Base-by-base conservation (phyloP, 2,888 invertebrate genomes). In the Tuta absoluta region DNA sequence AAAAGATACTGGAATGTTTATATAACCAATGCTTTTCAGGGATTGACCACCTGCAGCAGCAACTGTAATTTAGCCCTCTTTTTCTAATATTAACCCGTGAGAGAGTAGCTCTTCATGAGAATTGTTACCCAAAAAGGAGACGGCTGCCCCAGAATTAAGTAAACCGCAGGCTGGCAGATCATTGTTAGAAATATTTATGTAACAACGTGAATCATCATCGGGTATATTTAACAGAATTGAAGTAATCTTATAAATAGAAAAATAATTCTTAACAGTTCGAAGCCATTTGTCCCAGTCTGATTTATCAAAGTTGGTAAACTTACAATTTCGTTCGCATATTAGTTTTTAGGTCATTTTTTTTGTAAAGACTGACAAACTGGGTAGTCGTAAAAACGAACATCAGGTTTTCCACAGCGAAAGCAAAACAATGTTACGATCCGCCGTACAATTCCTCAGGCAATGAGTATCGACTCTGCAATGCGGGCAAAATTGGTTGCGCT, bases 41-140 rank as follows among this genome's bases (percentile, higher is more conserved):
- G 17, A 38, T 11, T 67, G 68, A 23, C 66, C 68, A n/a, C 64
- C 64, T n/a, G 65, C 67, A n/a, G 67, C 63, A 14, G 19, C 2
- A 10, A 41, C 41, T 10, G 5, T 41, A 41, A 2, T 41, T n/a
- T n/a, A n/a, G n/a, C n/a, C n/a, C n/a, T n/a, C n/a, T n/a, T n/a
- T n/a, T n/a, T n/a, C n/a, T n/a, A n/a, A n/a, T n/a, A n/a, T n/a
- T n/a, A n/a, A n/a, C n/a, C n/a, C n/a, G n/a, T n/a, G n/a, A 41
- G 41, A 12, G 5, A 41, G 24, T 14, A 24, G 23, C 19, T 10
- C 5, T 17, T n/a, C 2, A 62, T 62, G 62, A n/a, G 62, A 23
- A 14, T 62, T 33, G 10, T 49, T 24, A 5, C 62, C 62, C 4
- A 62, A 2, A 5, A 62, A 28, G 1, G 28, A 49, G 1, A 33